Base-by-base conservation (phyloP, 2,888 invertebrate genomes). In the Phengaris alcon region DNA sequence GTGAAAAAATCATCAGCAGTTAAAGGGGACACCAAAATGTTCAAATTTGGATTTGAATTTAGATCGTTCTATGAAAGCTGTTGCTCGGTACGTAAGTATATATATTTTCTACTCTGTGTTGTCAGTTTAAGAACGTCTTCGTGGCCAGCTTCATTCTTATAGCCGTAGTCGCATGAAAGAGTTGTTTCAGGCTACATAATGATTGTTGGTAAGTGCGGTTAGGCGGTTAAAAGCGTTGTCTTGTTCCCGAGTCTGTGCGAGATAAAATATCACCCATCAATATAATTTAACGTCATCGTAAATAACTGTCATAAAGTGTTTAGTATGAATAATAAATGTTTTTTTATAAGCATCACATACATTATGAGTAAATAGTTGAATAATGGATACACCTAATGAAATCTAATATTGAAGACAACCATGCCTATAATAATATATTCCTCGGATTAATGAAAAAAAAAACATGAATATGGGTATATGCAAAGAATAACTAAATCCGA, bases 211-310 rank as follows among this genome's bases (percentile, higher is more conserved):
- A 12, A 44, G 64, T 90, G 88, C 88, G 88, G 90, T 88, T 85
- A 70, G 15, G 70, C 70, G 86, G 84, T 86, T 90, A 87, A 91
- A 93, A 92, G 91, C 91, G 88, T 90, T 88, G 85, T 88, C 90
- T 91, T 90, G 91, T 92, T 86, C 80, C 83, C 79, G 77, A 80
- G 83, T 85, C 84, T 83, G 82, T 86, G 81, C 84, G 84, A 86
- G 80, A 85, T 84, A 89, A 90, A 88, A 88, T 90, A 90, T 89
- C 83, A 84, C 85, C 88, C 85, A 86, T 86, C 89, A 83, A 88
- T 88, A 84, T 86, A 84, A 87, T 87, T 88, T 88, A 86, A 84
- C 83, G 83, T 83, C 88, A 85, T 85, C 85, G 76, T 79, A 76
- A 75, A 78, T 77, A 77, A 73, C 76, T 75, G 77, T 74, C 70